Evolutionary conservation across 2,888 invertebrate genomes (phyloP).

Genomic region (Schizotus pectinicornis): DNA sequence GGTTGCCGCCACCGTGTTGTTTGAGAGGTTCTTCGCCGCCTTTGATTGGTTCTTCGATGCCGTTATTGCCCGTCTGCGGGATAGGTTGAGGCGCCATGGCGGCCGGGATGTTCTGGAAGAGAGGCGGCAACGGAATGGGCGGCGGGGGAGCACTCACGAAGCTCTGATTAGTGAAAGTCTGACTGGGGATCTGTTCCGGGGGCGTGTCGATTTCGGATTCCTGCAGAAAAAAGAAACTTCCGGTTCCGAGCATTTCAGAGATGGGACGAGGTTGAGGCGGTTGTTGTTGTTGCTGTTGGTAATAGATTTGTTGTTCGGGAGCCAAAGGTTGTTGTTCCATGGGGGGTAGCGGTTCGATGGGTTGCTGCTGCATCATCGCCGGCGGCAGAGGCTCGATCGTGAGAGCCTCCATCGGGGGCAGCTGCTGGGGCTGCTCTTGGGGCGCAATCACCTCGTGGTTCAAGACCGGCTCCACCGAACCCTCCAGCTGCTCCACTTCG

Average conservation of each 20-base stretch:
- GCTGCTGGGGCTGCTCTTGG: conserved; percentile 28
- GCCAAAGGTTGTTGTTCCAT: conserved; percentile 43
- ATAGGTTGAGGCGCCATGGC: conserved; percentile 43
- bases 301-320: conserved; percentile 58
- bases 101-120: conserved; percentile 53
- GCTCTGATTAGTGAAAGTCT: conserved; percentile 86
- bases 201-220: conserved; percentile 86
- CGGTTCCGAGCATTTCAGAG: conserved; percentile 77
- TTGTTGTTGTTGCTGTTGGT: conserved; percentile 55
- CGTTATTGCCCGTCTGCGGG: conserved; percentile 37
- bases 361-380: conserved; percentile 63
- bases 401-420: conserved; percentile 56
- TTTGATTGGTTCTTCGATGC: conserved; percentile 51
- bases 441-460: conserved; percentile 33
- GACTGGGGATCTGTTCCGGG: conserved; percentile 72
- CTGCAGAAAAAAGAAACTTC: conserved; percentile 83
- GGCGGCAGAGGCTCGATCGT: conserved; percentile 58
- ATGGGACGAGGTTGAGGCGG: conserved; percentile 67
- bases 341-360: conserved; percentile 57
- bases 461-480: conserved; percentile 14
- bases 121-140: conserved; percentile 65
- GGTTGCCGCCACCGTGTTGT: conserved; percentile 34
- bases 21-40: conserved; percentile 48
- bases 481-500: conserved; percentile 27
- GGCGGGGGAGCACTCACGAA: conserved; percentile 67